Percentiles rank a stretch among this genome's conserved stretches.
phyloP scores from a whole-genome alignment of 1,140 invertebrate species.

The Berghia stephanieae region DNA sequence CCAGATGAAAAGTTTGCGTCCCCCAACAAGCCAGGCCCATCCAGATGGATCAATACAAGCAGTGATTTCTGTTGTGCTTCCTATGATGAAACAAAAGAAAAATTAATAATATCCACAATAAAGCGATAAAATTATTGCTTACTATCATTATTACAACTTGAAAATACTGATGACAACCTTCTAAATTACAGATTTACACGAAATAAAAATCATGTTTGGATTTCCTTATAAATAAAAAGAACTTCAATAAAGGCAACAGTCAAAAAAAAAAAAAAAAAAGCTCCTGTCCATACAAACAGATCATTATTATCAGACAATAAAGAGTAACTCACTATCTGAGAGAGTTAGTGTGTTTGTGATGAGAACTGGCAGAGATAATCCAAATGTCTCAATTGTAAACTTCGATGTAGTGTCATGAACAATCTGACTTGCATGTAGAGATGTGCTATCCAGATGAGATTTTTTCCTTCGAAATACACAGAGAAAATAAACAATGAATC shows the following conservation, averaged over 20 bases:
- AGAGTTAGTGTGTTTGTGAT: conserved; percentile 89
- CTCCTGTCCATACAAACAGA: neutral
- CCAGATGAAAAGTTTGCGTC: conserved; percentile 87
- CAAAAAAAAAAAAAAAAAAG: neutral
- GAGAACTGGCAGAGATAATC: conserved; percentile 81
- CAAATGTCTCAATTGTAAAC: conserved; percentile 71
- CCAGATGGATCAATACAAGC: conserved; percentile 74
- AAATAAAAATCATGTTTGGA: neutral
- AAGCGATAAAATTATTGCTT: neutral
- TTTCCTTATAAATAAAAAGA: too few species aligned
- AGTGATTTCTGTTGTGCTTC: conserved; percentile 73
- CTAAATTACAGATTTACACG: neutral
- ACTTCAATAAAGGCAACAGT: neutral
- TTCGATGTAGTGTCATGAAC: conserved; percentile 60
- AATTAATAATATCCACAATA: neutral
- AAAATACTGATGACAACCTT: neutral
- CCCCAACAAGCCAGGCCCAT: conserved; percentile 89
- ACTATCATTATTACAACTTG: neutral
- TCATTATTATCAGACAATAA: conserved; percentile 16
- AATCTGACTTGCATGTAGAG: conserved; percentile 56
- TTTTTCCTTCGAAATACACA: conserved; percentile 30
- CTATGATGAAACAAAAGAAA: conserved; percentile 46
- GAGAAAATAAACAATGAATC: neutral
- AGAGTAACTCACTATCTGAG: conserved; percentile 74
- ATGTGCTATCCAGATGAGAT: conserved; percentile 41